A percentile compares a stretch with the other conserved stretches of the same genome.
These are phyloP conservation scores for Gallinago undulata DNA, from an alignment of 2,113 vertebrate species.

Conservation along the genomic window DNA sequence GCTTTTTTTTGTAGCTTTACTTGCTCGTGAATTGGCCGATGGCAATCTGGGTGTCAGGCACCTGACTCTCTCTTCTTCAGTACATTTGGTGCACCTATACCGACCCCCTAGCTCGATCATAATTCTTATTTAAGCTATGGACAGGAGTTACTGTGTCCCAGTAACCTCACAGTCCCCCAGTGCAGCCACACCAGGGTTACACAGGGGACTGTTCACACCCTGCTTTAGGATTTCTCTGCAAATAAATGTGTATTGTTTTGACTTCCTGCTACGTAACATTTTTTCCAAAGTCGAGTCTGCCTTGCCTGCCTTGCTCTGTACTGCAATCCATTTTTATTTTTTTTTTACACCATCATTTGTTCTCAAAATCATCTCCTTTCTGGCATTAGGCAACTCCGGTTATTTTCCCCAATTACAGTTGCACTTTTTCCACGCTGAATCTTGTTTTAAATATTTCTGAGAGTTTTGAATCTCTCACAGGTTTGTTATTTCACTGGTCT, in stretches of 20 bases:
- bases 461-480: neutral
- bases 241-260: neutral
- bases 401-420: neutral
- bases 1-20: neutral
- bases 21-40: neutral
- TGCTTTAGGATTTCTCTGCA: neutral
- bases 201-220: neutral
- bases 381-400: neutral
- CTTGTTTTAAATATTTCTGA: neutral
- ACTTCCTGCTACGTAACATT: neutral
- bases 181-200: neutral
- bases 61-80: neutral
- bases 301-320: neutral
- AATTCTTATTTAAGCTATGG: neutral
- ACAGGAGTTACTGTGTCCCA: neutral
- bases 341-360: neutral
- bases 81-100: neutral
- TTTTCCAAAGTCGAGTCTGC: neutral
- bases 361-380: neutral
- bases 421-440: neutral
- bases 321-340: neutral
- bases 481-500: neutral
- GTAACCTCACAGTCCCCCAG: neutral
- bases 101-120: neutral
- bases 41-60: neutral